phyloP scores from a whole-genome alignment of 1,140 invertebrate genomes.

The Drosophila setifemur region DNA sequence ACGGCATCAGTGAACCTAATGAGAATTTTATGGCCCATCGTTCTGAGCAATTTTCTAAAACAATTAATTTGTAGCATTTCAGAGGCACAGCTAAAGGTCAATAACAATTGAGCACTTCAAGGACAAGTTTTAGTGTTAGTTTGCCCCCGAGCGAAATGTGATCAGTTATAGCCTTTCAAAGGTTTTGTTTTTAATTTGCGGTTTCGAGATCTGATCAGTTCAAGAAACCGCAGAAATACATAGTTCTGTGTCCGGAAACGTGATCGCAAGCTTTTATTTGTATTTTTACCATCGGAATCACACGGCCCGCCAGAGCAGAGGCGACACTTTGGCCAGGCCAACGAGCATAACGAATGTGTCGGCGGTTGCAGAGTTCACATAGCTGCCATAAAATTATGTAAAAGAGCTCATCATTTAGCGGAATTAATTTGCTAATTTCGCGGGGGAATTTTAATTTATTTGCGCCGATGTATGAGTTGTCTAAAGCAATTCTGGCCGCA shows the following conservation, averaged over 20 bases:
- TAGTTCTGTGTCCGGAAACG: conserved; percentile 23
- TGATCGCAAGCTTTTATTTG: conserved; percentile 3
- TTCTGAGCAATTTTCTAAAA: conserved; percentile 44
- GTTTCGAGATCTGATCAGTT: conserved; percentile 24
- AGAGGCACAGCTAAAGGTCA: conserved; percentile 48
- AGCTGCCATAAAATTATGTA: conserved; percentile 72
- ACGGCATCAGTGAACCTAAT: conserved; percentile 26
- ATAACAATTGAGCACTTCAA: conserved; percentile 32
- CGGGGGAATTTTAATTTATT: conserved; percentile 61
- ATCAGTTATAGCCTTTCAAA: not conserved
- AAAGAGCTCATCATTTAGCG: conserved; percentile 57
- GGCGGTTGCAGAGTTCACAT: conserved; percentile 53
- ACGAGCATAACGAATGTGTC: conserved; percentile 49
- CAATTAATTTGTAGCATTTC: conserved; percentile 35
- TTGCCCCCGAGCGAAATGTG: conserved; percentile 6
- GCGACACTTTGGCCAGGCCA: conserved; percentile 39
- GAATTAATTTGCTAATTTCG: conserved; percentile 65
- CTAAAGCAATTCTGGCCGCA: conserved; percentile 19
- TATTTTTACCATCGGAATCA: conserved; percentile 10
- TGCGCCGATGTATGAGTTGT: conserved; percentile 47
- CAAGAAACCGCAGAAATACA: conserved; percentile 25
- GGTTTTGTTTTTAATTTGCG: conserved; percentile 15
- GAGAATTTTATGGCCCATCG: conserved; percentile 48
- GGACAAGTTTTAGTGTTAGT: conserved; percentile 41
- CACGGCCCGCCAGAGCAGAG: conserved; percentile 23